Base-by-base conservation (phyloP, 2,113 vertebrate genomes). In the Corydoras sp. region DNA sequence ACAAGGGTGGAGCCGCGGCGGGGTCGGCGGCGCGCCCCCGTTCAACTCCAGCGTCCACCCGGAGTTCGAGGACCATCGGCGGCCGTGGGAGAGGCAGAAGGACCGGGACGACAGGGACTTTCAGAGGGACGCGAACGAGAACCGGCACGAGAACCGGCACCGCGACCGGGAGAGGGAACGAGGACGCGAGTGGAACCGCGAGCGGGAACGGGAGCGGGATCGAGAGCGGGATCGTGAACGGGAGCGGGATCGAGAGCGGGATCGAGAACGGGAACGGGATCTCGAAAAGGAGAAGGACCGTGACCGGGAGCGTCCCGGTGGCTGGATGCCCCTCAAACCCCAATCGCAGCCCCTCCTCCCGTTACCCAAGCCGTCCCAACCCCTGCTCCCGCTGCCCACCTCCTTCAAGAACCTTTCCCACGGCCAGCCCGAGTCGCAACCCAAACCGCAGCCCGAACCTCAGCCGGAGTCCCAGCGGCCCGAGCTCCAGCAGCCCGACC, bases 91-190 rank as follows among this genome's bases (percentile, higher is more conserved):
- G 80, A 93, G 96, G 73, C 95, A 98, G 69, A 92, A 94, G 85
- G 90, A 92, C 81, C 90, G 95, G 68, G 95, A 99, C 79, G 96
- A 99, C 85, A 89, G 96, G 89, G 95, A 96, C 88, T 97, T 99
- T 85, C 91, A 93, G 81, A 90, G 93, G 85, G 97, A 99, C 80
- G 85, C 98, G 75, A 98, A 98, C 32, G 96, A 96, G 31, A 95
- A 85, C 86, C 89, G 92, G 64, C 92, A 90, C 85, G 92, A 43
- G 35, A 75, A 81, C 10, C 49, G 80, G 32, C 76, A 83, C 3
- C 43, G 83, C 2, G 86, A 83, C 3, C 43, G 83, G 3, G 86
- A 88, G 0, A 71, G 85, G 0, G 86, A 87, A 0, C 30, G 85
- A 0, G 81, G 82, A 3, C 75, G 81, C 1, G 82, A 80, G 4